These are phyloP conservation scores for Drosophila falleni DNA, from an alignment of 2,888 invertebrate genomes.

Conservation along the genomic window DNA sequence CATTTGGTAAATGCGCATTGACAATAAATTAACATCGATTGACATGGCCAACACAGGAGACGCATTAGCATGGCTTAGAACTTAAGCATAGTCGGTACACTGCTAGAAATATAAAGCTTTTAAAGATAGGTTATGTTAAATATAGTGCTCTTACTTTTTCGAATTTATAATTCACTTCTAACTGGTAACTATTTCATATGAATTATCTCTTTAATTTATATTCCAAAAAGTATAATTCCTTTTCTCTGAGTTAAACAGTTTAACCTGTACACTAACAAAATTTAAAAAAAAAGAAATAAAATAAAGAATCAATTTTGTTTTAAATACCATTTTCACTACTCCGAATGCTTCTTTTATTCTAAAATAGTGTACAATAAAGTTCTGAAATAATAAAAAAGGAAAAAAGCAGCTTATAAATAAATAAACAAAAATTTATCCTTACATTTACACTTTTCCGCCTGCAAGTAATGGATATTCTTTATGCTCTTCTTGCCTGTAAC, in stretches of 20 bases:
- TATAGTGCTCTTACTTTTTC: neutral
- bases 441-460: neutral
- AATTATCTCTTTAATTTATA: no score
- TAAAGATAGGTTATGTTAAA: neutral
- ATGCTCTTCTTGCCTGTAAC: no score
- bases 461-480: no score
- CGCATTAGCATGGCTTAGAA: constrained; percentile 45
- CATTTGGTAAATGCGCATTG: constrained; percentile 65
- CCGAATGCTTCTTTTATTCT: neutral
- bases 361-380: neutral
- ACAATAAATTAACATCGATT: constrained; percentile 81
- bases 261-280: no score
- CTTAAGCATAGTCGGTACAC: constrained; percentile 29
- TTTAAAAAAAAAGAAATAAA: neutral
- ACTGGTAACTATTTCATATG: no score
- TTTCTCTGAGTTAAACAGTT: no score
- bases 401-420: neutral
- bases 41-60: constrained; percentile 50
- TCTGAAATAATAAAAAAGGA: no score
- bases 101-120: constrained; percentile 19
- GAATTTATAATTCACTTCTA: neutral
- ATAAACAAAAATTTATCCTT: neutral
- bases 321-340: neutral
- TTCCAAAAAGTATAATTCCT: no score
- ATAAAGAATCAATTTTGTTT: neutral